Conservation (phyloP, 2,888 invertebrate genomes). For the Mamestra brassicae region DNA sequence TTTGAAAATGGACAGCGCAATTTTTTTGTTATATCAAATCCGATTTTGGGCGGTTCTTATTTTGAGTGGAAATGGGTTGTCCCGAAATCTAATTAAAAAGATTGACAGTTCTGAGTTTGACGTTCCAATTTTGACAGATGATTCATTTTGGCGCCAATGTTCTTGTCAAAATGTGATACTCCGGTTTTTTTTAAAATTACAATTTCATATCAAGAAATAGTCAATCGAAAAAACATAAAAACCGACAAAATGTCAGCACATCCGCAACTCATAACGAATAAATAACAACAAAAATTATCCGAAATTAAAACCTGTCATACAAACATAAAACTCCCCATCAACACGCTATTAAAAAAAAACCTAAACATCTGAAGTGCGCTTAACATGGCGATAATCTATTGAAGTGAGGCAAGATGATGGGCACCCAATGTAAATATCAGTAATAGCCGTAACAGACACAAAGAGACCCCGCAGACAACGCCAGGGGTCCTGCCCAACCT, state of each 20-base stretch:
- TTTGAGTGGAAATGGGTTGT: slow-evolving; percentile 38
- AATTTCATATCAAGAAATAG: background rate
- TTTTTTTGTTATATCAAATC: slow-evolving; percentile 57
- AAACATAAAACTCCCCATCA: slow-evolving; percentile 63
- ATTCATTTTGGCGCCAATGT: slow-evolving; percentile 13
- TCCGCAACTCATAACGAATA: slow-evolving; percentile 47
- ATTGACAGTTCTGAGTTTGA: slow-evolving; percentile 43
- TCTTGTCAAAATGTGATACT: slow-evolving; percentile 1
- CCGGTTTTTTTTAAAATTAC: background rate
- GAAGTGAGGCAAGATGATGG: slow-evolving; percentile 81
- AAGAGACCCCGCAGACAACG: slow-evolving; percentile 84
- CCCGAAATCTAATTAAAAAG: slow-evolving; percentile 39
- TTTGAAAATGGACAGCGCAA: slow-evolving; percentile 66
- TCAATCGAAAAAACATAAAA: slow-evolving; percentile 1
- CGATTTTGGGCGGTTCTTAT: slow-evolving; percentile 67
- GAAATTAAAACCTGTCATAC: slow-evolving; percentile 59
- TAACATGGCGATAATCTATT: slow-evolving; percentile 73
- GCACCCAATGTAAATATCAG: slow-evolving; percentile 88
- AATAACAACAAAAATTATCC: slow-evolving; percentile 38
- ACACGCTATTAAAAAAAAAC: slow-evolving; percentile 63
- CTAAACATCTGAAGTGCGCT: slow-evolving; percentile 56
- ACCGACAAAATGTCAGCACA: slow-evolving; percentile 33
- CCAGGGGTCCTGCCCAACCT: slow-evolving; percentile 84
- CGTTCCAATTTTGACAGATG: slow-evolving; percentile 1
- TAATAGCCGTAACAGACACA: slow-evolving; percentile 87